Conservation (phyloP, 1,140 invertebrate genomes). For the Coenobita brevimanus region DNA sequence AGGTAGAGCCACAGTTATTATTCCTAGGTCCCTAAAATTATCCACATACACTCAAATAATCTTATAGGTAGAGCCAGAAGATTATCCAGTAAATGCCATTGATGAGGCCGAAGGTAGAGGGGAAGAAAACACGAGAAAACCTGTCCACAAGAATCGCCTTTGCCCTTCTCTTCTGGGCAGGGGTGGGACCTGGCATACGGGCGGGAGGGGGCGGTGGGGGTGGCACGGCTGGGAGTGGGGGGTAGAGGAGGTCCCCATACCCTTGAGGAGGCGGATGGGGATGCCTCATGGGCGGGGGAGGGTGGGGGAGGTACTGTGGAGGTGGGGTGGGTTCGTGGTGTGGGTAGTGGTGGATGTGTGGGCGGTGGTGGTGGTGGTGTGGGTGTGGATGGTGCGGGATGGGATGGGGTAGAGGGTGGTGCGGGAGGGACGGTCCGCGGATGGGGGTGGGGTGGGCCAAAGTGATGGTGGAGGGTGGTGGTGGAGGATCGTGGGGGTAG, state of each 20-base stretch:
- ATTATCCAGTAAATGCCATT: conserved; percentile 73
- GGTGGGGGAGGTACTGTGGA: neutral
- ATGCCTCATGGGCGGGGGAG: too few species aligned
- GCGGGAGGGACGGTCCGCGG: neutral
- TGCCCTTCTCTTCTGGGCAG: conserved; percentile 46
- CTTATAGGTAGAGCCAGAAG: conserved; percentile 63
- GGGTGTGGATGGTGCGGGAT: neutral
- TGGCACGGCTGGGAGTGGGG: conserved; percentile 45
- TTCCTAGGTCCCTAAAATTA: too few species aligned
- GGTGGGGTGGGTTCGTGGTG: neutral
- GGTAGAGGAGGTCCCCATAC: neutral
- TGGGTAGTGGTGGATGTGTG: neutral
- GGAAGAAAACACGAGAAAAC: conserved; percentile 73
- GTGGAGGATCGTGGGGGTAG: neutral
- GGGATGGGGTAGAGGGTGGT: neutral
- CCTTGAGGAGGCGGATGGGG: neutral
- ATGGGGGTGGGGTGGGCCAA: neutral
- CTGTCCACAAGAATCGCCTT: conserved; percentile 70
- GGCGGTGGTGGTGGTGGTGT: neutral
- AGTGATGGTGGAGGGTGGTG: neutral
- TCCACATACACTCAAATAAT: too few species aligned
- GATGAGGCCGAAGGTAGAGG: conserved; percentile 73
- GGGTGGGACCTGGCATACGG: conserved; percentile 34
- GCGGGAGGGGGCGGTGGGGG: conserved; percentile 44
- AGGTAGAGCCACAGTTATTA: too few species aligned